These are phyloP conservation scores for Rhorus exstirpatorius DNA, from an alignment of 2,888 invertebrate species.

Conservation along the genomic window DNA sequence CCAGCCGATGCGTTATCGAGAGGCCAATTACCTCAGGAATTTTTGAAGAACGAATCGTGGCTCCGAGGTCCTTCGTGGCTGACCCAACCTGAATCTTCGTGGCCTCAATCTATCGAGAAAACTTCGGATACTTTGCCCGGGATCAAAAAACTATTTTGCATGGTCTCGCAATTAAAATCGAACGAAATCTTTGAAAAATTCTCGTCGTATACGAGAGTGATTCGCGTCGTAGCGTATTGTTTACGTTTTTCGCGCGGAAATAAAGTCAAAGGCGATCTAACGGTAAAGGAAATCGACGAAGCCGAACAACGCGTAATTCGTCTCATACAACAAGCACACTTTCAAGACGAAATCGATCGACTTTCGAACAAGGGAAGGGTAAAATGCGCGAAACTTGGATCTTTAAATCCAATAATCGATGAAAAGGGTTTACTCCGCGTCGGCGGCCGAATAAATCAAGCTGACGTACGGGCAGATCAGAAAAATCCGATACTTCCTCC, in stretches of 20 bases:
- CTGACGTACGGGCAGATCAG: constrained; percentile 24
- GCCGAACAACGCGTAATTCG: constrained; percentile 41
- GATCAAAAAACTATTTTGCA: constrained; percentile 31
- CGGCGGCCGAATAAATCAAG: constrained; percentile 49
- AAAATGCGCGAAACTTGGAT: constrained; percentile 46
- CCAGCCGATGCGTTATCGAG: constrained; percentile 47
- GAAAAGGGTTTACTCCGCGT: constrained; percentile 48
- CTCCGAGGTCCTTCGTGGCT: constrained; percentile 37
- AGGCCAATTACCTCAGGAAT: constrained; percentile 30
- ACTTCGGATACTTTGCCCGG: no score
- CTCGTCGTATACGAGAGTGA: constrained; percentile 67
- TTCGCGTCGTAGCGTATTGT: constrained; percentile 47
- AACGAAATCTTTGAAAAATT: constrained; percentile 50
- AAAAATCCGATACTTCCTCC: constrained; percentile 54
- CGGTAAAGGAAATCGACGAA: constrained; percentile 8
- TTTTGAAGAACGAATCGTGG: constrained; percentile 28
- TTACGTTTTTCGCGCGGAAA: constrained; percentile 25
- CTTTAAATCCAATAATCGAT: constrained; percentile 58
- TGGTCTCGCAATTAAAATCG: constrained; percentile 27
- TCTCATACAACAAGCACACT: constrained; percentile 12
- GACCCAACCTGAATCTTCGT: constrained; percentile 5
- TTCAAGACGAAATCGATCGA: constrained; percentile 44
- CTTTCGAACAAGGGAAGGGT: constrained; percentile 5
- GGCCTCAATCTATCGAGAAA: constrained; percentile 15
- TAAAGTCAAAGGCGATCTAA: constrained; percentile 8